These are phyloP conservation scores for Lerema accius DNA, from an alignment of 1,140 invertebrate genomes.

Conservation along the genomic window DNA sequence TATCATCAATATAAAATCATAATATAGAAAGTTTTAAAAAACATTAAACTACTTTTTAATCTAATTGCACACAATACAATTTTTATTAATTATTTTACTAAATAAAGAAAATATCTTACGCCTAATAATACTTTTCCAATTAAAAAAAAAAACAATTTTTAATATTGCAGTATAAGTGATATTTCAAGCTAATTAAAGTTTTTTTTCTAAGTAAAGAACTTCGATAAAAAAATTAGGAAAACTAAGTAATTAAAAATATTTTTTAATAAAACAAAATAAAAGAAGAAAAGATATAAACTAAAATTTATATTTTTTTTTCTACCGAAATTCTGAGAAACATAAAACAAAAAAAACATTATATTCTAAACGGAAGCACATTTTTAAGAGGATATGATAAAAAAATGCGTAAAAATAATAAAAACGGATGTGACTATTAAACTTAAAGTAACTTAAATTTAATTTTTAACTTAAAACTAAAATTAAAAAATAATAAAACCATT, in stretches of 20 bases:
- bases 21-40: too few species aligned
- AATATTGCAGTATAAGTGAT: constrained; percentile 7
- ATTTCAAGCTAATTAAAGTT: not conserved
- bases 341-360: not conserved
- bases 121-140: constrained; percentile 18
- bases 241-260: too few species aligned
- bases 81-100: constrained; percentile 56
- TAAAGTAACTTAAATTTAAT: constrained; percentile 32
- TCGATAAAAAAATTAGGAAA: too few species aligned
- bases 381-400: constrained; percentile 14
- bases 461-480: constrained; percentile 39
- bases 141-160: constrained; percentile 9
- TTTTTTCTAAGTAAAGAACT: too few species aligned
- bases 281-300: too few species aligned
- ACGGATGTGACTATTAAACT: constrained; percentile 51
- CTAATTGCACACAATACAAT: too few species aligned
- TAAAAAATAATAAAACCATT: constrained; percentile 33
- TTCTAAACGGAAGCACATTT: constrained; percentile 6
- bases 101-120: not conserved
- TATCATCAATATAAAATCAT: too few species aligned
- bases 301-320: not conserved
- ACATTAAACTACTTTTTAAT: too few species aligned
- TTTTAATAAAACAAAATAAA: too few species aligned
- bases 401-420: constrained; percentile 36
- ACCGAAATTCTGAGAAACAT: not conserved